Evolutionary conservation across 2,113 vertebrate genomes (phyloP).

Genomic region (Gnathonemus longibarbis): DNA sequence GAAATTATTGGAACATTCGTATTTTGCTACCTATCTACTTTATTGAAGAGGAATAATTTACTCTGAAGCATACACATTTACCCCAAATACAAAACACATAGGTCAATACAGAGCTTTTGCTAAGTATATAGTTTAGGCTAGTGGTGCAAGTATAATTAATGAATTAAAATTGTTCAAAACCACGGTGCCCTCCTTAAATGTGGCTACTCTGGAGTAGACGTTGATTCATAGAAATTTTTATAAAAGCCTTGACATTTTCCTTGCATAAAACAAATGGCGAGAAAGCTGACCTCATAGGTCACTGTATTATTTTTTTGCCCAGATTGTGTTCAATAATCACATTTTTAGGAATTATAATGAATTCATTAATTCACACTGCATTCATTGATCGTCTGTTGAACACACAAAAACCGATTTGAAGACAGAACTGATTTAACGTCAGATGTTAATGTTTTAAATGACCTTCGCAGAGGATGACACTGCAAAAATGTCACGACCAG

Average conservation of each 20-base stretch:
- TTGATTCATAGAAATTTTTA: not conserved
- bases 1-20: not conserved
- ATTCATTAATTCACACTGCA: constrained; percentile 1
- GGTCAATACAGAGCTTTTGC: not conserved
- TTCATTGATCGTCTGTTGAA: not conserved
- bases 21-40: not conserved
- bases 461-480: not conserved
- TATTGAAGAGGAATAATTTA: not conserved
- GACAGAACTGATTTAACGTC: not conserved
- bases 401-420: not conserved
- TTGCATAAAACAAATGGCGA: not conserved
- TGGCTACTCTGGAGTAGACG: not conserved
- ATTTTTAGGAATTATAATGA: constrained; percentile 1
- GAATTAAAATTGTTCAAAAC: not conserved
- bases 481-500: not conserved
- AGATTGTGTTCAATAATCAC: not conserved
- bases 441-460: not conserved
- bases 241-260: not conserved
- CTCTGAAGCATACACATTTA: not conserved
- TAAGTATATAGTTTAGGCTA: not conserved
- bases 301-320: not conserved
- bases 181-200: not conserved
- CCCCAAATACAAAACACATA: not conserved
- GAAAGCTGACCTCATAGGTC: not conserved
- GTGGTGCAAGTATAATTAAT: not conserved